Base-by-base conservation (phyloP, 2,888 invertebrate species). In the Coelinius sp. region DNA sequence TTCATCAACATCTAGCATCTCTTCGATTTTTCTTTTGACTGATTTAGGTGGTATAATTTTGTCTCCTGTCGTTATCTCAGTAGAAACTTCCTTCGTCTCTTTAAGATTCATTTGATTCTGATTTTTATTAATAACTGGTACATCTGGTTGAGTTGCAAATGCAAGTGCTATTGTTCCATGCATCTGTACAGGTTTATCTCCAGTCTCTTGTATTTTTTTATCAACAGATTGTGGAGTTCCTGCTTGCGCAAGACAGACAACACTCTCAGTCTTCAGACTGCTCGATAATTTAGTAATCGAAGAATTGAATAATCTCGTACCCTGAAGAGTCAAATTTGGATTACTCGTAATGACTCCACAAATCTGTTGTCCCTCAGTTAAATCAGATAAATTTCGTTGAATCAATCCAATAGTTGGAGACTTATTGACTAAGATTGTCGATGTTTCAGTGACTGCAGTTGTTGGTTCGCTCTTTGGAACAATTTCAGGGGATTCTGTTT, bases 271-370 rank as follows among this genome's bases (percentile, higher is more conserved):
- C 68, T 86, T 86, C 1, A 83, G 44, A 1, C 75, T 77, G 0
- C 77, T 27, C 1, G 81, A 75, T 7, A 84, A 41, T 76, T 86
- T 86, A 3, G 83, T 83, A 44, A 85, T 84, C 10, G 84, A 79
- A 2, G 87, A 86, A 59, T 86, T 87, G 63, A 84, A 86, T 17
- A 88, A 72, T 66, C 87, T 80, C 35, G 87, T 81, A 1, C 83
- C 77, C 46, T 86, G 86, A 6, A 82, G 77, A 7, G 80, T 73
- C n/a, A 85, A 64, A 75, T 84, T 86, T 0, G 86, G 85, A 77
- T 85, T 87, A 73, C 85, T 87, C 8, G 87, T 84, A 38, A 87
- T 87, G 0, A 87, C 87, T 0, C 87, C 85, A 69, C 87, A 87
- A 22, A 86, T 83, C 53, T 85, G 85, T 46, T 85, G 85, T 53